phyloP scores from a whole-genome alignment of 2,888 invertebrate species.

The Pristionchus entomophagus region DNA sequence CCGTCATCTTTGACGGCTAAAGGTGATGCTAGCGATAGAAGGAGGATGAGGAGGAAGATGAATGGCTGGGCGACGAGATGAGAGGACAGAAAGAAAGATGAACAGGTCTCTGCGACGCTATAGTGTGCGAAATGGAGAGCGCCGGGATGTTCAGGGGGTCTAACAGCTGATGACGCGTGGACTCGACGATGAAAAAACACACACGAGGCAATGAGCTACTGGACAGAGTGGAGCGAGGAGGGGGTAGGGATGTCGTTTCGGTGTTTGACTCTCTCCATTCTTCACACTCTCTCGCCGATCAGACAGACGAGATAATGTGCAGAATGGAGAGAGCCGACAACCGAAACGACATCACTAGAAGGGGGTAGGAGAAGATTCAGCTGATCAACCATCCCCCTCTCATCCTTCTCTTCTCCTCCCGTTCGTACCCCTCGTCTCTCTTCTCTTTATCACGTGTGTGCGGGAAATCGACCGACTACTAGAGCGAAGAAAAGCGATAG shows the following conservation, averaged over 20 bases:
- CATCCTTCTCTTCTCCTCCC: not conserved
- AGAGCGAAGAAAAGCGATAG: not conserved
- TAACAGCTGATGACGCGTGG: not conserved
- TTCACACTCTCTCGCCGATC: too few relatives aligned
- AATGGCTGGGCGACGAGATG: not conserved
- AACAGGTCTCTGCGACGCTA: too few relatives aligned
- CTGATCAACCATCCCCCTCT: conserved; percentile 36
- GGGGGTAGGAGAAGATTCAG: not conserved
- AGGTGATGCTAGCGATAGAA: not conserved
- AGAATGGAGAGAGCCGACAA: too few relatives aligned
- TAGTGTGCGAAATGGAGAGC: too few relatives aligned
- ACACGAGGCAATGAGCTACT: not conserved
- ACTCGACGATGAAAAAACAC: not conserved
- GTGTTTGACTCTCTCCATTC: too few relatives aligned
- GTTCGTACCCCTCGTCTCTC: not conserved
- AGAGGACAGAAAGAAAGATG: not conserved
- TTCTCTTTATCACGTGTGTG: conserved; percentile 41
- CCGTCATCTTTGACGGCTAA: not conserved
- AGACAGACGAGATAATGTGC: not conserved
- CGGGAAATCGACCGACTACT: not conserved
- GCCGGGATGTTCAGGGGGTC: too few relatives aligned
- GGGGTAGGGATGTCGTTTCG: not conserved
- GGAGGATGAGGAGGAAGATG: not conserved
- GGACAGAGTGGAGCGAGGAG: not conserved
- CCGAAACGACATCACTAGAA: too few relatives aligned